Evolutionary conservation across 2,888 invertebrate species (phyloP), one percentile per base, ranked within the genome.

Genomic region (Cistogaster globosa): DNA sequence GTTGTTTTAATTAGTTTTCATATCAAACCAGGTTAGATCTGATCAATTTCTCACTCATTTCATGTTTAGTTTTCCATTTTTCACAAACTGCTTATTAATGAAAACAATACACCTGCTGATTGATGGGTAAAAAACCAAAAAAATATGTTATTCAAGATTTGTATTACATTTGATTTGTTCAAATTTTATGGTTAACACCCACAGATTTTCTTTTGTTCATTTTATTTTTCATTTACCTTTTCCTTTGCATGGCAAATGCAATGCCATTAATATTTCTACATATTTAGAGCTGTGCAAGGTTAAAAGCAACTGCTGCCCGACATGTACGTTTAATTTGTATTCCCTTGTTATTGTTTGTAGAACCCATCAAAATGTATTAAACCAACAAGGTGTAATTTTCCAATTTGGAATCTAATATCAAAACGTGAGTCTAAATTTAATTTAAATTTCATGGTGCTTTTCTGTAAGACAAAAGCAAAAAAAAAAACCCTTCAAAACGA

Each of bases 171-270:
- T 85, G 82, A 85, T 78, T 79, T 78, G 75, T 79, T 79, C 63
- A 82, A 85, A 82, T 85, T 85, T 82, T 75, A 82, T 85, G 85
- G 82, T 85, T 85, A 79, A 85, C 85, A 85, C 82, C 82, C 82
- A 60, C 65, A 55, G 53, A 57, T 63, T 42, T 42, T 42, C 12
- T 57, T 58, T 12, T 16, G 18, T 38, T 68, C 38, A 72, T 77
- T 72, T 53, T 45, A 38, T 36, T 65, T 58, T 51, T 69, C 36
- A 74, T 81, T 74, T 55, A 67, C 67, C 45, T 63, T 32, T 68
- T 45, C 69, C 42, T 65, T 82, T 69, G 63, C 48, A 60, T 71
- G 58, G 42, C 38, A 74, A 58, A 22, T 68, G 48, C 36, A 32
- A 0, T 53, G 48, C 2, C 12, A 18, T 14, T 11, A 32, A 6